Conservation (phyloP, 1,140 invertebrate species). For the Heliconius hewitsoni region DNA sequence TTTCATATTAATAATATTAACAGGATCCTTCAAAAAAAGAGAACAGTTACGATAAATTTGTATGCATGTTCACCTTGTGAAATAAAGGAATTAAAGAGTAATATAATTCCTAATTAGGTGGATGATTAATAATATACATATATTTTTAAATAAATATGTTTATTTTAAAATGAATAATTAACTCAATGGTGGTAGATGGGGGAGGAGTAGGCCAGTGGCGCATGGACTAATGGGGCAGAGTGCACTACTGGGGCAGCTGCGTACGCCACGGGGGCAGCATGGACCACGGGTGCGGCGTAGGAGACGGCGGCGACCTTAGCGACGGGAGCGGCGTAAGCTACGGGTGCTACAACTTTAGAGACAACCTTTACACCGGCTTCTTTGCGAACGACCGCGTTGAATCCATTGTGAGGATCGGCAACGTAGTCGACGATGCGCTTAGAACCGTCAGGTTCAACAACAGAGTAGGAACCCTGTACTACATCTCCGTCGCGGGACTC, state of each 20-base stretch:
- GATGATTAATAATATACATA: neutral
- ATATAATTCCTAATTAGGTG: neutral
- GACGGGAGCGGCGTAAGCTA: neutral
- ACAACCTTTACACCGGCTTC: constrained; percentile 51
- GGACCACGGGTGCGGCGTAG: constrained; percentile 21
- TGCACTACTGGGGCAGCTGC: constrained; percentile 35
- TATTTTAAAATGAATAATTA: neutral
- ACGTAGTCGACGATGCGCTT: constrained; percentile 85
- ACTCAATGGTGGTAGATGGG: constrained; percentile 57
- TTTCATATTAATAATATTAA: too few species aligned
- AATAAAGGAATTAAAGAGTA: too few species aligned
- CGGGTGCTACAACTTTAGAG: too few species aligned
- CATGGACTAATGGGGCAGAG: constrained; percentile 35
- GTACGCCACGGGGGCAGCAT: constrained; percentile 38
- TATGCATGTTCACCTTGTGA: too few species aligned
- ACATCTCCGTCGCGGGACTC: constrained; percentile 84
- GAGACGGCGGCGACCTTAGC: constrained; percentile 37
- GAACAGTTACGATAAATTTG: neutral
- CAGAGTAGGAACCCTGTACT: constrained; percentile 83
- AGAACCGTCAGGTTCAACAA: constrained; percentile 85
- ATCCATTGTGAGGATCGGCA: constrained; percentile 80
- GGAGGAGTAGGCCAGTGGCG: constrained; percentile 59
- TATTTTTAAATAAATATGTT: neutral
- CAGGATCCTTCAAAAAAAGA: neutral
- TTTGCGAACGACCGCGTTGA: constrained; percentile 79